Conservation (phyloP, 2,888 invertebrate genomes). For the Candidula unifasciata region DNA sequence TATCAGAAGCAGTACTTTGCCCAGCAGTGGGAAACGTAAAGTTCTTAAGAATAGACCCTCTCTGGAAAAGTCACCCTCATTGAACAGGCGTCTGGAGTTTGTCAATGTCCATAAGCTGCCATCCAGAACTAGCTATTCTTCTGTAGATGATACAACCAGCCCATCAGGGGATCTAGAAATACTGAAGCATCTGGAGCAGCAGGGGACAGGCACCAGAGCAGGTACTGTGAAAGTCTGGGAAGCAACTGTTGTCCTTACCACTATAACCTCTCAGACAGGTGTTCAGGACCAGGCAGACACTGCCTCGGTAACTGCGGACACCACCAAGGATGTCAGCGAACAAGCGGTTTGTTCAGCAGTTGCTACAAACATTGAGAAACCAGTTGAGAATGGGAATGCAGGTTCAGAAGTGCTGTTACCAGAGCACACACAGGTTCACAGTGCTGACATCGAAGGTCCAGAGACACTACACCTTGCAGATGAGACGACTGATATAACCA, state of each 20-base stretch:
- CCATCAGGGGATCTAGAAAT: conserved; percentile 71
- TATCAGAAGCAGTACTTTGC: neutral
- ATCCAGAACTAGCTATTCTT: conserved; percentile 74
- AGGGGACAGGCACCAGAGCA: neutral
- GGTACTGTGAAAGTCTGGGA: neutral
- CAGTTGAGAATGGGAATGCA: neutral
- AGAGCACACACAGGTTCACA: neutral
- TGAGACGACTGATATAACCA: neutral
- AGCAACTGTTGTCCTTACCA: neutral
- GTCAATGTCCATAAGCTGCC: conserved; percentile 72
- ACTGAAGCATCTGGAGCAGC: conserved; percentile 58
- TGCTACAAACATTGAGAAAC: neutral
- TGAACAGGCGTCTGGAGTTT: conserved; percentile 66
- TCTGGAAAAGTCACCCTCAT: conserved; percentile 61
- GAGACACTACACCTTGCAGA: neutral
- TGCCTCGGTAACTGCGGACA: neutral
- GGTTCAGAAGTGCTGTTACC: neutral
- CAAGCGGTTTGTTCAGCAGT: neutral
- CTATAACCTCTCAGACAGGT: no score
- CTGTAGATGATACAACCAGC: conserved; percentile 77
- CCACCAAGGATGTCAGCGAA: no score
- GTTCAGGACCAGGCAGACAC: neutral
- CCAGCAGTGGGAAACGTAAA: neutral
- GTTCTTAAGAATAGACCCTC: neutral
- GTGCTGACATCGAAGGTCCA: neutral